Evolutionary conservation across 2,888 invertebrate species (phyloP).

Genomic region (Nomada goodeniana): DNA sequence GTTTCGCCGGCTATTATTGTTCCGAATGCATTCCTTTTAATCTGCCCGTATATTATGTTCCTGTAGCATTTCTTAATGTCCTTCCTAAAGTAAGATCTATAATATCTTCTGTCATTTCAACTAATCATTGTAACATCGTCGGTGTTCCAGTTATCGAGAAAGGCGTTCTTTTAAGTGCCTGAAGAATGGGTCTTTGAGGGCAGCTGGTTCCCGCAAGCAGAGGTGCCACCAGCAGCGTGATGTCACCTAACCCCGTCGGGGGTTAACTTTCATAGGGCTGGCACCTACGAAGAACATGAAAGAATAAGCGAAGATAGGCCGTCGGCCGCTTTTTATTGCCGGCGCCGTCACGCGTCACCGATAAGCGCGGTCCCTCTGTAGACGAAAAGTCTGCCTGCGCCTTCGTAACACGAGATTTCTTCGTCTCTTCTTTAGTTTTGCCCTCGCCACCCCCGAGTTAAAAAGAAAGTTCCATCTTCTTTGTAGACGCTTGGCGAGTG

Average conservation of each 20-base stretch:
- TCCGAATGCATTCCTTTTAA: too few species aligned
- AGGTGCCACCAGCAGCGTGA: conserved; percentile 46
- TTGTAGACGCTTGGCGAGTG: conserved; percentile 6
- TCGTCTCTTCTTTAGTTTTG: conserved; percentile 7
- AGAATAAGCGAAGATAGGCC: conserved; percentile 73
- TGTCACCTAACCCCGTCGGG: conserved; percentile 61
- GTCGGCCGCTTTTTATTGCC: conserved; percentile 75
- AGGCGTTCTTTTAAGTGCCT: not conserved
- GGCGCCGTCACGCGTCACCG: conserved; percentile 78
- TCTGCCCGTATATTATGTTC: too few species aligned
- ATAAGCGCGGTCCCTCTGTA: conserved; percentile 68
- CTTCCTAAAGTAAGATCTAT: too few species aligned
- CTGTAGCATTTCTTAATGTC: too few species aligned
- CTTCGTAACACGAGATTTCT: conserved; percentile 17
- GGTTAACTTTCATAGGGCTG: conserved; percentile 65
- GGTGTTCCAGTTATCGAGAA: conserved; percentile 36
- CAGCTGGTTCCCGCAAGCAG: conserved; percentile 52
- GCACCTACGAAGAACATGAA: conserved; percentile 78
- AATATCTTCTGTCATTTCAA: not conserved
- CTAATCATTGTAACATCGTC: not conserved
- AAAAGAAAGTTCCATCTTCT: conserved; percentile 18
- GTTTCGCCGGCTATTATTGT: not conserved
- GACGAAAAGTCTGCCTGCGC: conserved; percentile 28
- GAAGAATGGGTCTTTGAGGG: conserved; percentile 20
- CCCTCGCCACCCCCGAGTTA: not conserved